Percentiles rank a stretch among this genome's conserved stretches.
These are phyloP conservation scores for Chionodraco myersi DNA, from an alignment of 2,113 vertebrate genomes.

Conservation along the genomic window DNA sequence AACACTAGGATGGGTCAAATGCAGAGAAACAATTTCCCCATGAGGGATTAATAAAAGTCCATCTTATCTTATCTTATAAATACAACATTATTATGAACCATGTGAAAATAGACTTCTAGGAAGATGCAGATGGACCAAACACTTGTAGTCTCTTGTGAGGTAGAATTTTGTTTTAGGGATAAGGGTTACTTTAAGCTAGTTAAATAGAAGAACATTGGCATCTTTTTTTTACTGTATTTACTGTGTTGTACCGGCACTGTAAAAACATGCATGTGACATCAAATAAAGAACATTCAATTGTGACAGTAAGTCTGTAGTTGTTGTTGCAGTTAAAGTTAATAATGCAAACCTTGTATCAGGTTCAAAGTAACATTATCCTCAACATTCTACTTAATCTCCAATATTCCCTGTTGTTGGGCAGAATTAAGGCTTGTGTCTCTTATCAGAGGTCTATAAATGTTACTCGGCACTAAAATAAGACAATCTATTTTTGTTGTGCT, in stretches of 20 bases:
- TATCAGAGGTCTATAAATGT: slow-evolving; percentile 74
- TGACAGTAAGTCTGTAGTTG: neutral
- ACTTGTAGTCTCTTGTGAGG: neutral
- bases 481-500: slow-evolving; percentile 66
- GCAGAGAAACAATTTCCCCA: no score
- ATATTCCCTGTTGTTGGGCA: neutral
- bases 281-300: neutral
- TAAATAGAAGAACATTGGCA: neutral
- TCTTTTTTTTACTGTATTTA: no score
- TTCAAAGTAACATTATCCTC: neutral
- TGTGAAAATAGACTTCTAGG: neutral
- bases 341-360: neutral
- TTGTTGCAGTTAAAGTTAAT: neutral
- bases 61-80: no score
- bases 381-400: slow-evolving; percentile 22
- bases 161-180: neutral
- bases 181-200: no score
- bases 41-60: no score
- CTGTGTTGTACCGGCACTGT: neutral
- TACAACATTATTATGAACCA: neutral
- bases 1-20: no score
- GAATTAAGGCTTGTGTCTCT: slow-evolving; percentile 35
- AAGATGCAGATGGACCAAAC: neutral
- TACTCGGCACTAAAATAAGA: slow-evolving; percentile 61
- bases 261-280: neutral